Percentiles rank a stretch among this genome's conserved stretches.
These are phyloP conservation scores for Tenthredo scrophulariae DNA, from an alignment of 2,888 invertebrate species.

Conservation along the genomic window DNA sequence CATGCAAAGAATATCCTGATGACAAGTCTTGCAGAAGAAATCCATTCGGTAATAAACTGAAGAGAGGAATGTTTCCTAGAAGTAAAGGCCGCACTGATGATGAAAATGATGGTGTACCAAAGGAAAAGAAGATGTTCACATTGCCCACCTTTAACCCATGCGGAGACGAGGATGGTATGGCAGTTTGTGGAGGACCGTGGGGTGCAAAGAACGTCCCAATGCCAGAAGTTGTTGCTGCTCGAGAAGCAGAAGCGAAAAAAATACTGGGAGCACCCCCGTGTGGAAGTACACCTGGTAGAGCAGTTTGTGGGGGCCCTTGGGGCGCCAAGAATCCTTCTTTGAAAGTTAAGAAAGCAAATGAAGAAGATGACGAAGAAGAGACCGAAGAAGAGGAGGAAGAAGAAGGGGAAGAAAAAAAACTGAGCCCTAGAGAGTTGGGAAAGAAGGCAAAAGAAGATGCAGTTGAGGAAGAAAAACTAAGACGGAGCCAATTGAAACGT, in stretches of 20 bases:
- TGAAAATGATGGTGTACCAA: conserved; percentile 18
- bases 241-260: conserved; percentile 60
- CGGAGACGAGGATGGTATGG: conserved; percentile 67
- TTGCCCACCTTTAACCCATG: conserved; percentile 65
- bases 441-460: conserved; percentile 40
- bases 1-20: conserved; percentile 63
- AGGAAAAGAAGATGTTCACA: conserved; percentile 63
- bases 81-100: conserved; percentile 30
- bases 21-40: conserved; percentile 61
- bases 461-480: conserved; percentile 50
- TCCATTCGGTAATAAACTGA: conserved; percentile 61
- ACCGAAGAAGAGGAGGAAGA: conserved; percentile 60
- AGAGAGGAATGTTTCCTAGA: conserved; percentile 49
- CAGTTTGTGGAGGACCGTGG: conserved; percentile 66
- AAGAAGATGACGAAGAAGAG: conserved; percentile 60
- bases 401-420: conserved; percentile 52
- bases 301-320: conserved; percentile 64
- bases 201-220: conserved; percentile 62
- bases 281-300: conserved; percentile 64
- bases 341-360: conserved; percentile 58
- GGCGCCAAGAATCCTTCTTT: conserved; percentile 60
- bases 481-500: conserved; percentile 54
- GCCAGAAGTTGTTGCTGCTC: conserved; percentile 62
- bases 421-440: conserved; percentile 2
- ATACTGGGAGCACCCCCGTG: conserved; percentile 64